Evolutionary conservation across 2,888 invertebrate species (phyloP), one percentile per base, ranked within the genome.

Genomic region (Cheilosia pagana): DNA sequence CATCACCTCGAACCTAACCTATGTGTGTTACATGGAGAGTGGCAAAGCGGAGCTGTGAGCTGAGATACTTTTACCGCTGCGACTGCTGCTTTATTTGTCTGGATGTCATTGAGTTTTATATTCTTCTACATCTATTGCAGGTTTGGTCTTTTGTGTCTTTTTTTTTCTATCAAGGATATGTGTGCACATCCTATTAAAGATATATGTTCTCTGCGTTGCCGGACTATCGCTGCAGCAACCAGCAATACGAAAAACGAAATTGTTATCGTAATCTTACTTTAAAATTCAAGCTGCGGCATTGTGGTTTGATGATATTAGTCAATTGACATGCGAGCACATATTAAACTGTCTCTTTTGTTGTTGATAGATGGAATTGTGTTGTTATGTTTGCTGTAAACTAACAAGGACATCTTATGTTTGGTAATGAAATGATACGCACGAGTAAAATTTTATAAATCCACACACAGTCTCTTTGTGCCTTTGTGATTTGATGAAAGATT

Each of bases 51-150:
- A 62, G 68, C 59, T 60, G 23, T 43, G 62, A 68, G 48, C 62
- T 70, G 70, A 75, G 70, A 63, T 83, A 72, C 81, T 65, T 43
- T 50, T 59, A 45, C 59, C 35, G 39, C 67, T 76, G 39, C 48
- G 50, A 62, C 68, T 55, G 74, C 74, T 85, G 55, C 60, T 83
- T 83, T 83, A 85, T 85, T 75, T 67, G 83, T 85, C 83, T 85
- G 83, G 79, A 85, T 85, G 83, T 79, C 83, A 85, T 85, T 85
- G 63, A 74, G 70, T 85, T 79, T 78, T 79, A 85, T 85, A 79
- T 74, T 59, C 59, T 53, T 71, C 71, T 48, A 39, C 60, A 62
- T 82, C 57, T 16, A 63, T 55, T 79, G 83, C 83, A 79, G 39
- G 55, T 50, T 35, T 57, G 0, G 23, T 70, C 43, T 35, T 65